Evolutionary conservation across 2,113 vertebrate genomes (phyloP), one percentile per base, ranked within the genome.

Genomic region (Sphaerodactylus townsendi): DNA sequence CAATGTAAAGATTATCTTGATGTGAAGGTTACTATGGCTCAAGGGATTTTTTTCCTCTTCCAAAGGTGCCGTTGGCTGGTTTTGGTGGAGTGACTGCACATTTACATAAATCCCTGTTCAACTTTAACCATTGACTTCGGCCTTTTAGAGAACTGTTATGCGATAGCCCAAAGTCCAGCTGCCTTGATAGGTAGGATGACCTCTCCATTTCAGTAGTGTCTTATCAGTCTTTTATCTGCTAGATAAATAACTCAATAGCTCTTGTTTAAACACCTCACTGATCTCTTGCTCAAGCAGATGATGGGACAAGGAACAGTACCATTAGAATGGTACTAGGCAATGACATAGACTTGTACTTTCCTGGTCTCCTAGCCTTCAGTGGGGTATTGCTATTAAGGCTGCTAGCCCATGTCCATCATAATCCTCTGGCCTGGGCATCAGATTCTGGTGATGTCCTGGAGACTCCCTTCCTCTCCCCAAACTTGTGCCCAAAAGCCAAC

Each of bases 91-190:
- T 85, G 15, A 78, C 64, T 56, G 15, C 35, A 1, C 59, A 0
- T 46, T 53, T 62, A 44, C 28, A 10, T 39, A 66, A 33, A 19
- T 62, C 4, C 39, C 64, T 77, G 76, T 71, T 83, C 30, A 56
- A 83, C 68, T 44, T 77, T 77, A 69, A 77, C 64, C 72, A 56
- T 23, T 21, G 53, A 56, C 33, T 23, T 35, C 28, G 3, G 48
- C 8, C 19, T 41, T 17, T 73, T 85, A 33, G 15, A 65, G 1
- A 9, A 28, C 10, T 0, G 5, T 83, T 82, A 50, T 0, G n/a
- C 10, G 85, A 89, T 79, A 77, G 79, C 64, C 53, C 88, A 86
- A 94, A 93, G 85, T 93, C 89, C 87, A 62, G 1, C 73, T 66
- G 28, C 80, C 64, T 68, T 19, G 53, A 62, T 48, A 25, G 62